Conservation (phyloP, 92 coral and sea anemone genomes). For the Siderastrea siderea region DNA sequence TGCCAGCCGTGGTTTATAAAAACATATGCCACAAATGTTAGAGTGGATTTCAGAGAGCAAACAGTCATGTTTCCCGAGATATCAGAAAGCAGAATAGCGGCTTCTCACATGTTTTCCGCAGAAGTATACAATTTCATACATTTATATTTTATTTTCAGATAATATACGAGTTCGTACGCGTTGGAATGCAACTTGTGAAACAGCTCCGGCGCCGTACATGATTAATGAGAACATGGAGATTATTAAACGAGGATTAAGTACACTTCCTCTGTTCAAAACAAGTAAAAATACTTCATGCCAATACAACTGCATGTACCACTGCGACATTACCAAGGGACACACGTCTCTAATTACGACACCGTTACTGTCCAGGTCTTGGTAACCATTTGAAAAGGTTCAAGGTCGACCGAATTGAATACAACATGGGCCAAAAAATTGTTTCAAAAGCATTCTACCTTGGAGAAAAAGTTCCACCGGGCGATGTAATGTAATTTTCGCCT, state of each 20-base stretch:
- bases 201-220: conserved; percentile 6
- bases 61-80: no score
- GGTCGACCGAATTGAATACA: background rate
- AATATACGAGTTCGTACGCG: conserved; percentile 16
- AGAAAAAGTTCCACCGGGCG: background rate
- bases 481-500: conserved; percentile 40
- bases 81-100: no score
- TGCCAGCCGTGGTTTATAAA: no score
- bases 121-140: no score
- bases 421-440: background rate
- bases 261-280: conserved; percentile 29
- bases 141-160: no score
- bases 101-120: no score
- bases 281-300: background rate
- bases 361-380: background rate
- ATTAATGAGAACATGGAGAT: conserved; percentile 24
- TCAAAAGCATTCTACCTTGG: background rate
- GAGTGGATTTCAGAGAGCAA: no score
- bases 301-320: background rate
- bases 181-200: conserved; percentile 14
- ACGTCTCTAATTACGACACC: background rate
- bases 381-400: background rate
- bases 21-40: no score
- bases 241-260: conserved; percentile 15
- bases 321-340: background rate